Conservation (phyloP, 2,113 vertebrate genomes). For the Anthoscopus minutus region DNA sequence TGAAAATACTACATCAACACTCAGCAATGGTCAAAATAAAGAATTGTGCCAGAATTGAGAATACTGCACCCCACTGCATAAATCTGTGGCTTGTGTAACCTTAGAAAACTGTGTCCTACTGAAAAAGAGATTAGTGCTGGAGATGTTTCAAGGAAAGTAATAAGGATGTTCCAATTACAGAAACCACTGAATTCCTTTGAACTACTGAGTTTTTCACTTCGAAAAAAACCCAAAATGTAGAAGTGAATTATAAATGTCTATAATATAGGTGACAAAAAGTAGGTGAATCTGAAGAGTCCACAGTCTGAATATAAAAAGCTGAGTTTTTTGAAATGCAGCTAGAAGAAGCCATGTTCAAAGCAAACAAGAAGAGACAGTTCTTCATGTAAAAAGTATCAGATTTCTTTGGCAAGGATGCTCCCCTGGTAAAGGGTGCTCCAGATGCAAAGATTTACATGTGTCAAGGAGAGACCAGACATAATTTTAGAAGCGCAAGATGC, state of each 20-base stretch:
- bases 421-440: neutral
- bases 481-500: neutral
- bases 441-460: neutral
- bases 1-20: neutral
- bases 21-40: neutral
- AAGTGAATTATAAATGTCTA: neutral
- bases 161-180: neutral
- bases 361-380: neutral
- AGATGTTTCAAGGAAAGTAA: neutral
- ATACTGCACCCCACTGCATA: neutral
- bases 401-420: neutral
- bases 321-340: neutral
- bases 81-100: neutral
- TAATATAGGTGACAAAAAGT: neutral
- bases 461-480: neutral
- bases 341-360: neutral
- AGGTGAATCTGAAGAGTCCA: neutral
- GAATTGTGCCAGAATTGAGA: fast-evolving
- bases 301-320: neutral
- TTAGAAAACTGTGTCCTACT: neutral
- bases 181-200: neutral
- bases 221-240: neutral
- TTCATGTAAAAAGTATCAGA: neutral
- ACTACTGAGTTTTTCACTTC: neutral
- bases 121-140: neutral